Conservation (phyloP, 2,888 invertebrate species). For the Peribatodes rhomboidaria region DNA sequence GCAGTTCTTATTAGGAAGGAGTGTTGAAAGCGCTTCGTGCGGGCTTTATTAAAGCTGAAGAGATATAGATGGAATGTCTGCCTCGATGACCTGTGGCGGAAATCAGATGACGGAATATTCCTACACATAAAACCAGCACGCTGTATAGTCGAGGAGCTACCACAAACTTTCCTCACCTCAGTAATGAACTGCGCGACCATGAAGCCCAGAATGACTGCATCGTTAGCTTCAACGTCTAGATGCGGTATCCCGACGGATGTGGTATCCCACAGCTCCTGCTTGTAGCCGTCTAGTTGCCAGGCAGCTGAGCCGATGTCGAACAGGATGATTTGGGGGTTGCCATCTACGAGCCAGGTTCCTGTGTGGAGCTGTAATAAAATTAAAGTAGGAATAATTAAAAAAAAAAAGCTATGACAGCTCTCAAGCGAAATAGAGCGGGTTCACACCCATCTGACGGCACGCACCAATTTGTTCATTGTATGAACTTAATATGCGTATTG, state of each 20-base stretch:
- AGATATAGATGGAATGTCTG: no score
- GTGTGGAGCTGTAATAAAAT: slow-evolving; percentile 90
- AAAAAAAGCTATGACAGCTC: neutral
- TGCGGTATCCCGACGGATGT: slow-evolving; percentile 96
- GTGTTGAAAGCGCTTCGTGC: no score
- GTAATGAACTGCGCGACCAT: slow-evolving; percentile 97
- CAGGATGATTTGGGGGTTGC: slow-evolving; percentile 98
- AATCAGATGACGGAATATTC: no score
- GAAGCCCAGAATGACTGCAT: slow-evolving; percentile 98
- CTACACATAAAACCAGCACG: no score
- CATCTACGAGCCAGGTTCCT: slow-evolving; percentile 99
- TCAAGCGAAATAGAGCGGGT: no score
- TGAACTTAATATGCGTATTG: no score
- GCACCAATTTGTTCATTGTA: no score
- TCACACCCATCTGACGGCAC: no score
- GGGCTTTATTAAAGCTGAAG: no score
- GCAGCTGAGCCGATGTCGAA: slow-evolving; percentile 99
- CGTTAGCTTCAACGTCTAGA: slow-evolving; percentile 98
- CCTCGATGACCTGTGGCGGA: no score
- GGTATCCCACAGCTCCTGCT: slow-evolving; percentile 96
- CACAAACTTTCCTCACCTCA: slow-evolving; percentile 86
- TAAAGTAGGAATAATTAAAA: no score
- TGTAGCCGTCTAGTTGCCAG: slow-evolving; percentile 98
- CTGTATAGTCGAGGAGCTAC: neutral
- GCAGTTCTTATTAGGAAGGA: no score